A percentile compares a stretch with the other conserved stretches of the same genome.
phyloP scores from a whole-genome alignment of 2,113 vertebrate genomes.

The Syngnathus scovelli region DNA sequence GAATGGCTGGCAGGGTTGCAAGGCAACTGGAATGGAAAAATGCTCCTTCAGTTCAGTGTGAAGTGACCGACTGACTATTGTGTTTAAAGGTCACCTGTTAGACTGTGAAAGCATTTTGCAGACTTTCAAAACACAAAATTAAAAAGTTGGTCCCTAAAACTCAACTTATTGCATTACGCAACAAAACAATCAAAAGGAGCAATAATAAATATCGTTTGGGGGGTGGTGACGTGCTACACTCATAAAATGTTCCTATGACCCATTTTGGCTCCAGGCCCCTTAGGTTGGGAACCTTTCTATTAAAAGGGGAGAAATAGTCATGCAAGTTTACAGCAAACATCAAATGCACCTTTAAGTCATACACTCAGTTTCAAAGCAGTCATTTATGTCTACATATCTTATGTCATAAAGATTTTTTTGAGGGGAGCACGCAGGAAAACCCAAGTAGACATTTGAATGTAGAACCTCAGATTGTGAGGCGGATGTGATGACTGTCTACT shows the following conservation, averaged over 20 bases:
- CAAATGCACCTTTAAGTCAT: no score
- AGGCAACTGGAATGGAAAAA: conserved; percentile 5
- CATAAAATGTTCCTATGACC: background rate
- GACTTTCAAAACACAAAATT: background rate
- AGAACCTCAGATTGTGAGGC: no score
- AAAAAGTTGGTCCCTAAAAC: background rate
- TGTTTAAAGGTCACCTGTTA: background rate
- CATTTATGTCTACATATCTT: no score
- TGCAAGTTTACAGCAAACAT: no score
- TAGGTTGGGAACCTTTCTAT: no score
- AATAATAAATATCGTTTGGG: background rate
- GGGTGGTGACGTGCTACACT: background rate
- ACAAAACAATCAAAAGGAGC: no score
- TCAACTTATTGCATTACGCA: background rate
- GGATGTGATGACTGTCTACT: no score
- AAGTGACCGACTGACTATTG: conserved; percentile 6
- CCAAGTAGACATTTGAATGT: no score
- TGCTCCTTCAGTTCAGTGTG: conserved; percentile 14
- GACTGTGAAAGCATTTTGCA: background rate
- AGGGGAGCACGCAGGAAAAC: no score
- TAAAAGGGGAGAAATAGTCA: no score
- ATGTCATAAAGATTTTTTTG: no score
- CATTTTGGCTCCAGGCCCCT: background rate
- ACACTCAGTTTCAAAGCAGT: no score
- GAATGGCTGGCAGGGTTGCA: background rate